Conservation (phyloP, 2,113 vertebrate species). For the Oryzias javanicus region DNA sequence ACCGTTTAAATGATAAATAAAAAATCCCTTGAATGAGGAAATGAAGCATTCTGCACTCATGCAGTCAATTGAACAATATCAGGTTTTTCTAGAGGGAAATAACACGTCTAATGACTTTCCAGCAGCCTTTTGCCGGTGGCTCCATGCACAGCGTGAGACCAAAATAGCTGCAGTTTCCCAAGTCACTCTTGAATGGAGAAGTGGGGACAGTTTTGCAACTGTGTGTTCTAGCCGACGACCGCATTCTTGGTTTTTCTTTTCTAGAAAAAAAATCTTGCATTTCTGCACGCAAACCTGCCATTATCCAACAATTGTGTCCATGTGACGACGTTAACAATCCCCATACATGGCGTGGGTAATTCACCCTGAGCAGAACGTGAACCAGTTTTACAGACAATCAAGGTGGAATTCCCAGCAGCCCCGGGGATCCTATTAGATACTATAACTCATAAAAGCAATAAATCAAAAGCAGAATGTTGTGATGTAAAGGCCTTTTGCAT, state of each 20-base stretch:
- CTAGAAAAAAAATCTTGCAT: background rate
- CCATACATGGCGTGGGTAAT: no score
- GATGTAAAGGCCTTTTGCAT: no score
- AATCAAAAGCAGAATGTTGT: slow-evolving; percentile 17
- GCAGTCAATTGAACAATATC: no score
- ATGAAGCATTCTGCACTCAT: no score
- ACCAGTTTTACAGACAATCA: slow-evolving; percentile 5
- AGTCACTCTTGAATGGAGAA: slow-evolving; percentile 36
- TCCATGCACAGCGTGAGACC: slow-evolving; percentile 7
- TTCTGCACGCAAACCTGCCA: background rate
- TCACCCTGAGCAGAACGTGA: background rate
- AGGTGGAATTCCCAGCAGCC: slow-evolving; percentile 58
- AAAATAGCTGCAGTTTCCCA: slow-evolving; percentile 23
- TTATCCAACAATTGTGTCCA: background rate
- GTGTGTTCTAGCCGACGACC: slow-evolving; percentile 12
- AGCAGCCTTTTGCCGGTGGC: background rate
- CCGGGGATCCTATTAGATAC: slow-evolving; percentile 34
- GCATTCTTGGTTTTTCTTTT: slow-evolving; percentile 9
- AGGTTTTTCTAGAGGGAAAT: no score
- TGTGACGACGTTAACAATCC: no score
- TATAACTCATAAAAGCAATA: slow-evolving; percentile 27
- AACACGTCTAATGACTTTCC: background rate
- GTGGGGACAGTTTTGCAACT: slow-evolving; percentile 42
- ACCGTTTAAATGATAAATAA: no score
- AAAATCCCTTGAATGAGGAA: no score